phyloP scores from a whole-genome alignment of 2,113 vertebrate genomes.

The Clarias macrocephalus region DNA sequence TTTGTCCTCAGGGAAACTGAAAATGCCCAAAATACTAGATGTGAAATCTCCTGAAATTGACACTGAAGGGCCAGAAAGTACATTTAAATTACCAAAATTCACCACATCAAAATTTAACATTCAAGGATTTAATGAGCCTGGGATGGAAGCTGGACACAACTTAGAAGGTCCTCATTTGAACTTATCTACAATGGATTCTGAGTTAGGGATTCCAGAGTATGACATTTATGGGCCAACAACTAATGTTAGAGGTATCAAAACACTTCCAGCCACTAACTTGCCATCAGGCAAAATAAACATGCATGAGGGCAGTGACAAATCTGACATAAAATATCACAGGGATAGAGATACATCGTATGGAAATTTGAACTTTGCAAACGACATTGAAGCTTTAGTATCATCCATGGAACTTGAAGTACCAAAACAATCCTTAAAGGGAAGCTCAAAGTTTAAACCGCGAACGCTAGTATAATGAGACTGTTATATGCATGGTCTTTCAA shows the following conservation, averaged over 20 bases:
- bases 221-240: neutral
- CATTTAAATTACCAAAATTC: too few relatives aligned
- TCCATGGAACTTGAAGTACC: slow-evolving; percentile 72
- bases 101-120: slow-evolving; percentile 19
- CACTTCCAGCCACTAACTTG: slow-evolving; percentile 55
- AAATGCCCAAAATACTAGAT: slow-evolving; percentile 22
- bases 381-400: slow-evolving; percentile 49
- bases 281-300: slow-evolving; percentile 50
- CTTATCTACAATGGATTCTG: slow-evolving; percentile 19
- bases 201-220: slow-evolving; percentile 28
- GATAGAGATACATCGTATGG: slow-evolving; percentile 46
- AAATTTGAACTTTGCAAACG: slow-evolving; percentile 57
- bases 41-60: slow-evolving; percentile 37
- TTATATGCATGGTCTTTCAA: neutral
- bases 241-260: slow-evolving; percentile 43
- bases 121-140: slow-evolving; percentile 13
- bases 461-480: slow-evolving; percentile 22
- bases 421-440: slow-evolving; percentile 54
- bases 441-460: slow-evolving; percentile 45
- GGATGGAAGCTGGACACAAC: slow-evolving; percentile 21
- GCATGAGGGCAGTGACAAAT: slow-evolving; percentile 3
- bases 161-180: slow-evolving; percentile 39
- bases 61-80: neutral
- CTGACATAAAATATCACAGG: neutral
- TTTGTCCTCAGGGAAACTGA: neutral